A percentile compares a stretch with the other conserved stretches of the same genome.
Conservation (phyloP, 2,797 vertebrate genomes). For the Clarias pachynema region DNA sequence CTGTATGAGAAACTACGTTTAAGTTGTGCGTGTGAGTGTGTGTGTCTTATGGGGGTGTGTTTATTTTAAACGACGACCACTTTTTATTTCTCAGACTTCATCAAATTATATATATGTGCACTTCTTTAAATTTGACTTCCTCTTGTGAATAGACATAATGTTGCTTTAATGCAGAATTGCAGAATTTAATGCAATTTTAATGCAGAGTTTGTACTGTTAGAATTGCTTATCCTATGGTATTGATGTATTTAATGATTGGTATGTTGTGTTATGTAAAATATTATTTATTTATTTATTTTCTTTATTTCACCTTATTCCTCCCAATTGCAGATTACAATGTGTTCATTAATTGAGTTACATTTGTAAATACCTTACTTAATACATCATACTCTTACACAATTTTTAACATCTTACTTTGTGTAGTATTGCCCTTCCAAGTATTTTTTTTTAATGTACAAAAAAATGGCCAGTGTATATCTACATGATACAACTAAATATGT, state of each 20-base stretch:
- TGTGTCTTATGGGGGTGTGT: slow-evolving; percentile 5
- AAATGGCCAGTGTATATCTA: neutral
- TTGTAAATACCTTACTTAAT: neutral
- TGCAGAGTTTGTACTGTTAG: neutral
- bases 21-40: slow-evolving; percentile 38
- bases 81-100: neutral
- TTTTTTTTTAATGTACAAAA: neutral
- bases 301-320: neutral
- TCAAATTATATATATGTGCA: neutral
- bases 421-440: neutral
- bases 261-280: neutral
- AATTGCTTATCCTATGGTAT: neutral
- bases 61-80: neutral
- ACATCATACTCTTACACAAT: neutral
- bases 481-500: neutral
- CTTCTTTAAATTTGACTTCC: neutral
- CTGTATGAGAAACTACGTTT: slow-evolving; percentile 46
- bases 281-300: too few relatives aligned
- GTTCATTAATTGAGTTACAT: neutral
- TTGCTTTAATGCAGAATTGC: slow-evolving; percentile 8
- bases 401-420: neutral
- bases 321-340: neutral
- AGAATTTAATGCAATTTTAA: neutral
- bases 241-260: neutral
- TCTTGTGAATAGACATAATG: slow-evolving; percentile 22